Evolutionary conservation across 2,113 vertebrate genomes (phyloP).

Genomic region (Eretmochelys imbricata): DNA sequence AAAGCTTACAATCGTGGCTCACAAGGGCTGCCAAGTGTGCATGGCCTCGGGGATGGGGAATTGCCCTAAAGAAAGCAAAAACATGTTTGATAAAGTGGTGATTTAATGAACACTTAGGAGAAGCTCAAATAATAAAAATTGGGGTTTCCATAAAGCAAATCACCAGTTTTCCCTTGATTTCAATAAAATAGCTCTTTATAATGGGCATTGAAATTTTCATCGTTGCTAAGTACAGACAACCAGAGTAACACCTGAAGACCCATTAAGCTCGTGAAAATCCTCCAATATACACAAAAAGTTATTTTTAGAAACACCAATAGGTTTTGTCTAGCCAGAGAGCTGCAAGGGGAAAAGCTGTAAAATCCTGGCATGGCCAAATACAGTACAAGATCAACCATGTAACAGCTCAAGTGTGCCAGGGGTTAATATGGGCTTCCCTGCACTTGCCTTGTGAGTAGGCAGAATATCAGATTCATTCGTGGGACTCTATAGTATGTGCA

Average conservation of each 20-base stretch:
- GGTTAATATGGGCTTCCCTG: background rate
- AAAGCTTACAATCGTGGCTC: conserved; percentile 93
- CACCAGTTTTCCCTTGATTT: background rate
- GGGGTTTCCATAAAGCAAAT: background rate
- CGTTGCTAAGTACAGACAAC: background rate
- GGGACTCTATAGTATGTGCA: background rate
- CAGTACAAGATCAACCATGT: background rate
- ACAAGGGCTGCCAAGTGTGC: conserved; percentile 96
- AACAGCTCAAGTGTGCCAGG: background rate
- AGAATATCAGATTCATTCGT: background rate
- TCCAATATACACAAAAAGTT: background rate
- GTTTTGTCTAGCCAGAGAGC: background rate
- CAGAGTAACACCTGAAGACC: background rate
- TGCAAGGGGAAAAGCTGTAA: background rate
- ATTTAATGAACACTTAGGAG: background rate
- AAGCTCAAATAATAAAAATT: background rate
- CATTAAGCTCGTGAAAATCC: background rate
- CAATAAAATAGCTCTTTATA: background rate
- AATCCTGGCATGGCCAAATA: background rate
- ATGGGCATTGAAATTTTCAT: background rate
- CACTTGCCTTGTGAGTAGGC: background rate
- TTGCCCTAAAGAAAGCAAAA: conserved; percentile 84
- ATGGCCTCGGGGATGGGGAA: conserved; percentile 96
- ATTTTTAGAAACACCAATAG: background rate
- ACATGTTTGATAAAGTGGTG: background rate